Evolutionary conservation across 2,797 vertebrate species (phyloP), one percentile per base, ranked within the genome.

Genomic region (Sebastes trivittatus): DNA sequence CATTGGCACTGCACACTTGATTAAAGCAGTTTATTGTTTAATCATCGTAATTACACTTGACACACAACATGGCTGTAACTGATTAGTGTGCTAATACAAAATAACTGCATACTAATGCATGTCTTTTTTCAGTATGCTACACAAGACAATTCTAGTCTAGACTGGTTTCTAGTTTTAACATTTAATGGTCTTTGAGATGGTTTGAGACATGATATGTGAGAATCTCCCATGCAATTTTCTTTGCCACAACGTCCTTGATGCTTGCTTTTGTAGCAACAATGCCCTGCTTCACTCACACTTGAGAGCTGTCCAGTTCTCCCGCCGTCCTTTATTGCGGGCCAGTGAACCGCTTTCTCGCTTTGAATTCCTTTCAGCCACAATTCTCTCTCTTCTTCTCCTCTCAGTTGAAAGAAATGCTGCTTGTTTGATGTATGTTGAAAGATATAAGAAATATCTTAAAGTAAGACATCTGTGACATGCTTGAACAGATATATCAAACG

Each of bases 11-110:
- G 80, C 80, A 76, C 79, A 75, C 81, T 85, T 72, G 68, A 92
- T 92, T 89, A 88, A 75, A 85, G 61, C 73, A 58, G 70, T 80
- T 91, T 78, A 86, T 80, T 81, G 82, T 87, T 88, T 68, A 87
- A 86, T 81, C 54, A 10, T 18, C 30, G 25, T 87, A 83, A 93
- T 89, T 77, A 77, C 36, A 65, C 55, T 22, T 69, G 88, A 90
- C 87, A 88, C 34, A 38, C 56, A 75, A 79, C 25, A 52, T 82
- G 66, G 62, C 69, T 75, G 55, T 49, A 78, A 81, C 62, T 87
- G 72, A 78, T 89, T 81, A 82, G 55, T 18, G 38, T 20, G 49
- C 72, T 65, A 55, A 87, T 56, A 52, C 9, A 79, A 78, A 73
- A 80, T 80, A 77, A 65, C 36, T 52, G 70, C 68, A 82, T 69